Evolutionary conservation across 2,797 vertebrate genomes (phyloP).

Genomic region (Phalloptychus januarius): DNA sequence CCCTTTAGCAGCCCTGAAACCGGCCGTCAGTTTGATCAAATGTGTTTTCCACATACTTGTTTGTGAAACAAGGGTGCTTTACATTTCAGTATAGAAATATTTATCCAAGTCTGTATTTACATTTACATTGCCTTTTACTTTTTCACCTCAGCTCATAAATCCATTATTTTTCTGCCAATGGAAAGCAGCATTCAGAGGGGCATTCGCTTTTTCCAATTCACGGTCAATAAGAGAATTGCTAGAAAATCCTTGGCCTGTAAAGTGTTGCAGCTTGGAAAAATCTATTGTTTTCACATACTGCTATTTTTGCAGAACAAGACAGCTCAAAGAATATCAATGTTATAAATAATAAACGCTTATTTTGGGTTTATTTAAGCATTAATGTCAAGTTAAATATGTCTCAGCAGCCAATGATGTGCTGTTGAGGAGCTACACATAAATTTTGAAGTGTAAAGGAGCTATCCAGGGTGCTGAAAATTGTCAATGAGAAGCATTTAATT

Average conservation of each 20-base stretch:
- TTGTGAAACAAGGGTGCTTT: constrained; percentile 38
- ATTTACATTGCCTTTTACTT: constrained; percentile 58
- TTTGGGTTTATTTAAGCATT: constrained; percentile 30
- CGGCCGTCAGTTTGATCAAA: constrained; percentile 26
- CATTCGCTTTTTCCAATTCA: constrained; percentile 19
- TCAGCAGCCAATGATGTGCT: constrained; percentile 31
- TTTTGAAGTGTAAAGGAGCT: constrained; percentile 57
- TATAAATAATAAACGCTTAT: constrained; percentile 56
- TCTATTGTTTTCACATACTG: constrained; percentile 42
- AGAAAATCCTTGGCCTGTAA: constrained; percentile 27
- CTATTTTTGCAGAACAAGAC: constrained; percentile 21
- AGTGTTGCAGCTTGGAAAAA: constrained; percentile 35
- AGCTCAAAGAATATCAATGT: constrained; percentile 31
- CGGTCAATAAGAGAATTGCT: constrained; percentile 43
- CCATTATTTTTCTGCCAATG: constrained; percentile 24
- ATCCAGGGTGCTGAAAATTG: constrained; percentile 75
- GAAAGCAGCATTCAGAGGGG: constrained; percentile 32
- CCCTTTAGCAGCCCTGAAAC: constrained; percentile 47
- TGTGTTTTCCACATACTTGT: constrained; percentile 20
- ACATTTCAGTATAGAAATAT: constrained; percentile 43
- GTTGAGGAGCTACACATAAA: constrained; percentile 3
- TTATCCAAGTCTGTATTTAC: constrained; percentile 46
- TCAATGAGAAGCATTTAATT: constrained; percentile 15
- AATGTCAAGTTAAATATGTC: constrained; percentile 29
- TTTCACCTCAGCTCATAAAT: constrained; percentile 30